phyloP scores from a whole-genome alignment of 2,888 invertebrate genomes.

The Choreutis nemorana region DNA sequence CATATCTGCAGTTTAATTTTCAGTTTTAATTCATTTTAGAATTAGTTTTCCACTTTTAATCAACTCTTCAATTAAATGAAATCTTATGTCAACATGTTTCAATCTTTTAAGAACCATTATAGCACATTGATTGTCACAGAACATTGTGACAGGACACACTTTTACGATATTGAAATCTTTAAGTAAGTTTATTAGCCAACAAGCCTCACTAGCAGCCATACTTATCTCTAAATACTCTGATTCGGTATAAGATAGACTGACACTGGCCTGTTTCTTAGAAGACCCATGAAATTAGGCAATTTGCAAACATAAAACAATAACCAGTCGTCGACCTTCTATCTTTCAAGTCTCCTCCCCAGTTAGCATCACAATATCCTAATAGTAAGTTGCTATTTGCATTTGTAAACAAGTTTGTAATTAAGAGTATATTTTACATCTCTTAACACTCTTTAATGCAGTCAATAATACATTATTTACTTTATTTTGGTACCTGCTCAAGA shows the following conservation, averaged over 20 bases:
- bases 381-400: too few species aligned
- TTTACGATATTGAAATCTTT: background rate
- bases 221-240: background rate
- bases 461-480: slow-evolving; percentile 1
- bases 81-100: background rate
- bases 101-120: background rate
- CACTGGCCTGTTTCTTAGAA: background rate
- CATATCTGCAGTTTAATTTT: background rate
- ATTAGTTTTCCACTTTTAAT: background rate
- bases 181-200: background rate
- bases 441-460: slow-evolving; percentile 1
- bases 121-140: background rate
- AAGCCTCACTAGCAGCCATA: background rate
- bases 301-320: background rate
- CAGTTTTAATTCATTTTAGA: background rate
- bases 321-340: background rate
- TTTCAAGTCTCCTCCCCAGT: background rate
- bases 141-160: background rate
- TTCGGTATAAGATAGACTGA: background rate
- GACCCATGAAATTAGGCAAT: background rate
- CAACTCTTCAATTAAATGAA: background rate
- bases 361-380: background rate
- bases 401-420: too few species aligned
- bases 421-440: background rate
- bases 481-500: slow-evolving; percentile 5